Evolutionary conservation across 2,113 vertebrate species (phyloP).

Genomic region (Salvelinus fontinalis): DNA sequence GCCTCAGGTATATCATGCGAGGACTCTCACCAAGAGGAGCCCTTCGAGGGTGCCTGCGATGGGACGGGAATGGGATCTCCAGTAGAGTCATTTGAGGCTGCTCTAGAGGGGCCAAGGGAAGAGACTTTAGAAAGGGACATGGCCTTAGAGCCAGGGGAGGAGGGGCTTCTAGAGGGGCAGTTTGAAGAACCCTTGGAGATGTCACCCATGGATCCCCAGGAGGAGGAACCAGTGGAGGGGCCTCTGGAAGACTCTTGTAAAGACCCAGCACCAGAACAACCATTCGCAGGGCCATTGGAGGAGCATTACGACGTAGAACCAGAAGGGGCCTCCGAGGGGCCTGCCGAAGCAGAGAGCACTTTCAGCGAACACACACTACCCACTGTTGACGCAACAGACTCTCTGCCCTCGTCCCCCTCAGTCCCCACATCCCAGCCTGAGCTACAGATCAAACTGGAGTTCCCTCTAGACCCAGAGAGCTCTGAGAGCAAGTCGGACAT

Average conservation of each 20-base stretch:
- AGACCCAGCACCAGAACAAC: slow-evolving; percentile 28
- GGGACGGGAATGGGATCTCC: slow-evolving; percentile 42
- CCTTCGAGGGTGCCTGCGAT: slow-evolving; percentile 24
- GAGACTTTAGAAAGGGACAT: background rate
- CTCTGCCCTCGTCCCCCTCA: slow-evolving; percentile 16
- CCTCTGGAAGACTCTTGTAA: slow-evolving; percentile 27
- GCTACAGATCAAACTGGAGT: slow-evolving; percentile 46
- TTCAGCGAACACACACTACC: slow-evolving; percentile 40
- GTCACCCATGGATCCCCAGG: background rate
- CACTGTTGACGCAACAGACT: slow-evolving; percentile 32
- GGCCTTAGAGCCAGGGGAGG: background rate
- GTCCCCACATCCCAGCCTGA: slow-evolving; percentile 8
- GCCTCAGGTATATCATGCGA: slow-evolving; percentile 33
- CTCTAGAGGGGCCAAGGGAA: slow-evolving; percentile 24
- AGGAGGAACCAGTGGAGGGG: background rate
- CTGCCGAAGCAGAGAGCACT: slow-evolving; percentile 42
- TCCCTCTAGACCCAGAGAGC: slow-evolving; percentile 39
- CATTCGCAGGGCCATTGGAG: background rate
- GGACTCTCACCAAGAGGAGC: slow-evolving; percentile 6
- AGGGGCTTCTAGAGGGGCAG: background rate
- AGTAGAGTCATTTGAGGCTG: slow-evolving; percentile 25
- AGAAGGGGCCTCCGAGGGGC: slow-evolving; percentile 9
- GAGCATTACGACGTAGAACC: slow-evolving; percentile 25
- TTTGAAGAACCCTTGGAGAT: background rate
- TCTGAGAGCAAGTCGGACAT: slow-evolving; percentile 33